Evolutionary conservation across 2,797 vertebrate genomes (phyloP), one percentile per base, ranked within the genome.

Genomic region (Protonibea diacanthus): DNA sequence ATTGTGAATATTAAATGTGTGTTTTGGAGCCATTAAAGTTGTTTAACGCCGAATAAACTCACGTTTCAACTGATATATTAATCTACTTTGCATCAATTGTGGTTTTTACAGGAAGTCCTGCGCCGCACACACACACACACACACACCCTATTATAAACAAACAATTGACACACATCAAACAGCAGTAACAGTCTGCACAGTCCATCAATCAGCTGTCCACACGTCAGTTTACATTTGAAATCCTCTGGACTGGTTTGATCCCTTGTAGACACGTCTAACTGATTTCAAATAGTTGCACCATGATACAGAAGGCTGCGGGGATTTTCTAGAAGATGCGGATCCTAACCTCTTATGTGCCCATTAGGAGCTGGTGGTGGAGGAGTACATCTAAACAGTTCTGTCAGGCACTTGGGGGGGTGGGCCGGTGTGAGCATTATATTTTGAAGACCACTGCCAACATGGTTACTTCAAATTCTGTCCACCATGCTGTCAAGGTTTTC

Each of bases 211-310:
- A 85, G 65, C 21, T 69, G 69, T 75, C 68, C 52, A 70, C 25
- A 76, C 74, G 77, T 78, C 80, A 65, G 71, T 69, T 82, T 68
- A 42, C 38, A 82, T 82, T 63, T 67, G 6, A 80, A 76, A 60
- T 62, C 38, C 57, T 56, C 72, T 44, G 17, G 64, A 64, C 53
- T 56, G 45, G 59, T 73, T 81, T 76, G 48, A 51, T 48, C 62
- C 45, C 72, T 55, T 55, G 53, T 60, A 63, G 64, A 70, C 71
- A 20, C 29, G 74, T 82, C 81, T 51, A 47, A 57, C 51, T 69
- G 74, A 75, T 83, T 69, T 78, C 67, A 66, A 23, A 76, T 15
- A 38, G 66, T 42, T 25, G 49, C 71, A 63, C 55, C 66, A 48
- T 61, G 72, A 75, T 56, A 23, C 74, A 80, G 66, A 58, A 70